Conservation (phyloP, 2,113 vertebrate species). For the Poecile atricapillus region DNA sequence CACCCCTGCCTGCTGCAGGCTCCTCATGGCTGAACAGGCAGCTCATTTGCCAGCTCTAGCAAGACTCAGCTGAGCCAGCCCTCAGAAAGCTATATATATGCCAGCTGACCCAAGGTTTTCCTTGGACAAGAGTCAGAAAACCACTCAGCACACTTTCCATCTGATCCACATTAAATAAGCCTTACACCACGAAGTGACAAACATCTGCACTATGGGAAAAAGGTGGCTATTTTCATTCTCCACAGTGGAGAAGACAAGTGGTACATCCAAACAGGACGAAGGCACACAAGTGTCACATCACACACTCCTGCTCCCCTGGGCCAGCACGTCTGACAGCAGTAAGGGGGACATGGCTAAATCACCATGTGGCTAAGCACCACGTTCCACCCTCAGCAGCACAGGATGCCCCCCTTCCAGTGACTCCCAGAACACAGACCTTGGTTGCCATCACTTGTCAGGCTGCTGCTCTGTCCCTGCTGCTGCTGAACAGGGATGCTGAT, state of each 20-base stretch:
- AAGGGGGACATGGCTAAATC: neutral
- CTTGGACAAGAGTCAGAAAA: neutral
- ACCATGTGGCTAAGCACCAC: neutral
- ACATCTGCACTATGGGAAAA: neutral
- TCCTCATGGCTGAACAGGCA: neutral
- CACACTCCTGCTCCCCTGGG: neutral
- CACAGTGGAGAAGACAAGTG: neutral
- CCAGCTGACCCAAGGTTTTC: neutral
- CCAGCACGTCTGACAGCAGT: neutral
- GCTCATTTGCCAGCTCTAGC: neutral
- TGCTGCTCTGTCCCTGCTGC: rapidly evolving
- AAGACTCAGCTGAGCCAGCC: neutral
- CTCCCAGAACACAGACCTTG: neutral
- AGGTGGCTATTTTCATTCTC: neutral
- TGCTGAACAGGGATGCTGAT: neutral
- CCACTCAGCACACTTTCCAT: neutral
- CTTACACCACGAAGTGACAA: neutral
- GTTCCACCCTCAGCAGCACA: neutral
- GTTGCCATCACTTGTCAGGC: neutral
- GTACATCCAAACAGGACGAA: neutral
- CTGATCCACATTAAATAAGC: neutral
- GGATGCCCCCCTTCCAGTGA: neutral
- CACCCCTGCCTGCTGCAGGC: neutral
- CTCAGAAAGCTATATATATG: neutral
- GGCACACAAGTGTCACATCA: neutral